Percentiles rank a stretch among this genome's conserved stretches.
Conservation (phyloP, 2,797 vertebrate genomes). For the Malurus splendens region DNA sequence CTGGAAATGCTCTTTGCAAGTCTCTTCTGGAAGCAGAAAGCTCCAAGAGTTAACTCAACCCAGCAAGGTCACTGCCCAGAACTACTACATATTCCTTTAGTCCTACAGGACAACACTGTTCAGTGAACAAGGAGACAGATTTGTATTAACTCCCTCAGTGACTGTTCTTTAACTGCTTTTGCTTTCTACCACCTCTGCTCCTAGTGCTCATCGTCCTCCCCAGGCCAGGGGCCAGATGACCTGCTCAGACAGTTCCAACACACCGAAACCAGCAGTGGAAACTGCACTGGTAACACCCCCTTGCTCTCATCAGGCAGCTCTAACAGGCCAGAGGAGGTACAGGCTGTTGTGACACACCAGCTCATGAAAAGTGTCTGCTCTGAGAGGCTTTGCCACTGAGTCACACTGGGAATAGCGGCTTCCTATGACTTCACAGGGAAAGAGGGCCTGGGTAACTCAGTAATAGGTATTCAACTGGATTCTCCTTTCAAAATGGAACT, state of each 20-base stretch:
- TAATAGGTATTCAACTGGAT: background rate
- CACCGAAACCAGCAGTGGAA: background rate
- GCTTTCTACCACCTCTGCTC: background rate
- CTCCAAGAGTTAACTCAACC: background rate
- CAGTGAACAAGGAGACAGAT: background rate
- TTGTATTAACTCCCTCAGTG: background rate
- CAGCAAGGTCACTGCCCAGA: background rate
- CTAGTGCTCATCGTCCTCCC: background rate
- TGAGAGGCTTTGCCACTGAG: background rate
- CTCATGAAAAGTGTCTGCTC: background rate
- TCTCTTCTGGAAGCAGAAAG: background rate
- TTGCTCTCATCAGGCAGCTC: rapidly evolving
- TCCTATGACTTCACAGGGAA: background rate
- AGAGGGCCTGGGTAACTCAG: background rate
- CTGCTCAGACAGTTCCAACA: background rate
- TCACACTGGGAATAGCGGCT: rapidly evolving
- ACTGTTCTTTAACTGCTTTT: background rate
- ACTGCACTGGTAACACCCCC: background rate
- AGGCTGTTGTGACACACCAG: background rate
- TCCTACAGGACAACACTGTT: background rate
- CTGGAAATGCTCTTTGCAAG: background rate
- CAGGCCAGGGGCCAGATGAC: background rate
- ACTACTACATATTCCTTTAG: background rate
- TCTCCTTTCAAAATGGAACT: background rate
- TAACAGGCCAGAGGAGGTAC: background rate